Conservation (phyloP, 2,113 vertebrate genomes). For the Garra rufa region DNA sequence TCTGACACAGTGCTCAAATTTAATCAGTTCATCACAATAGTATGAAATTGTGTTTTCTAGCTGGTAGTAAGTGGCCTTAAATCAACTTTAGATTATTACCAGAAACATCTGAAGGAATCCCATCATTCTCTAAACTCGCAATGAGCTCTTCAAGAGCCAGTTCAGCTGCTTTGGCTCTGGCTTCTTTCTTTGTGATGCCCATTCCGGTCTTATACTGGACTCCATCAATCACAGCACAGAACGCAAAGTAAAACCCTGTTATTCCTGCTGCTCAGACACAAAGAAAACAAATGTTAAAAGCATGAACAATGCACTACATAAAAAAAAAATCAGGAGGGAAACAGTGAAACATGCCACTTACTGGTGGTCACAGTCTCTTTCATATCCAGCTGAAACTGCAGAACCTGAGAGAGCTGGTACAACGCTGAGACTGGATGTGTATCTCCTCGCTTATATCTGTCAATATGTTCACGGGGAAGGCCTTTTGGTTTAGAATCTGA, state of each 20-base stretch:
- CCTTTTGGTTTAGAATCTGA: slow-evolving; percentile 59
- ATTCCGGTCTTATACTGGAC: slow-evolving; percentile 86
- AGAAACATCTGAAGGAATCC: slow-evolving; percentile 62
- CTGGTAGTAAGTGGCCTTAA: not conserved
- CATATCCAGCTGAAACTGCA: slow-evolving; percentile 79
- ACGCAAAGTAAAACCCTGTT: slow-evolving; percentile 86
- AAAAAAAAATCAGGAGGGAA: not conserved
- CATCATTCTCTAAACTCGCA: slow-evolving; percentile 66
- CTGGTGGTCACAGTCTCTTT: slow-evolving; percentile 88
- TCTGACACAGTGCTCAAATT: not conserved
- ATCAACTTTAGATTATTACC: slow-evolving; percentile 66
- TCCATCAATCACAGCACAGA: slow-evolving; percentile 89
- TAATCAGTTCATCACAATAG: not conserved
- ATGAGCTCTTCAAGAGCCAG: slow-evolving; percentile 86
- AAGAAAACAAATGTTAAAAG: slow-evolving; percentile 16
- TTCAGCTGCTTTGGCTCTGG: slow-evolving; percentile 83
- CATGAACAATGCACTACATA: not conserved
- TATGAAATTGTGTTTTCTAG: not conserved
- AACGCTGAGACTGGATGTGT: slow-evolving; percentile 84
- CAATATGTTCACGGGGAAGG: slow-evolving; percentile 71
- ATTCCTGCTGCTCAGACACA: slow-evolving; percentile 73
- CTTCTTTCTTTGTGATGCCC: slow-evolving; percentile 88
- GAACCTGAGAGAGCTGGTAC: slow-evolving; percentile 79
- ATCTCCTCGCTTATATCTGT: slow-evolving; percentile 76
- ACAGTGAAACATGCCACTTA: slow-evolving; percentile 55